Conservation (phyloP, 1,140 invertebrate genomes). For the Teleopsis dalmanni region DNA sequence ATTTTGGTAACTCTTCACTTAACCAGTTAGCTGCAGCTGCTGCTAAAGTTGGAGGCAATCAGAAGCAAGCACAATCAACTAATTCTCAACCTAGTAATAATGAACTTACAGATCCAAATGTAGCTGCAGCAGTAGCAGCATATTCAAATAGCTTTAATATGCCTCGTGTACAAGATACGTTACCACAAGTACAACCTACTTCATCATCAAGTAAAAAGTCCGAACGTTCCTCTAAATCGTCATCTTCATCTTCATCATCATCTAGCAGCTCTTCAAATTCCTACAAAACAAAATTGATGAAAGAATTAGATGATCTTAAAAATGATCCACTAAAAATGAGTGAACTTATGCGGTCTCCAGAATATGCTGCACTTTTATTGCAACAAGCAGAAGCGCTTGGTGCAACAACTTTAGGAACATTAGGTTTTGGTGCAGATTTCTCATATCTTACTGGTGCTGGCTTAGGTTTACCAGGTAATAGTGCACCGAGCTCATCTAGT, state of each 20-base stretch:
- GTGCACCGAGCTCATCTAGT: conserved; percentile 8
- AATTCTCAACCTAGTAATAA: conserved; percentile 2
- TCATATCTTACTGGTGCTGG: conserved; percentile 30
- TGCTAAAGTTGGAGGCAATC: conserved; percentile 34
- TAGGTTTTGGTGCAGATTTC: conserved; percentile 37
- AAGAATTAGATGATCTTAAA: conserved; percentile 40
- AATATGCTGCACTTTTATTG: conserved; percentile 37
- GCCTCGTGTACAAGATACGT: conserved; percentile 16
- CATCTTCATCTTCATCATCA: conserved; percentile 31
- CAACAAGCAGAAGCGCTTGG: conserved; percentile 42
- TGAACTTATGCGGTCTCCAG: conserved; percentile 38
- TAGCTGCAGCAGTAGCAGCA: conserved; percentile 34
- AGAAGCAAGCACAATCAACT: conserved; percentile 20
- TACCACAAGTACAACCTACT: neutral
- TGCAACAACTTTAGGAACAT: conserved; percentile 37
- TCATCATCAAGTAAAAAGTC: conserved; percentile 22
- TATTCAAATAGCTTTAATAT: conserved; percentile 39
- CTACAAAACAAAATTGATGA: conserved; percentile 42
- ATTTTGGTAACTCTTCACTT: conserved; percentile 36
- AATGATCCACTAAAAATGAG: conserved; percentile 42
- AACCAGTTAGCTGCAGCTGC: conserved; percentile 38
- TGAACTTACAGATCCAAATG: conserved; percentile 31
- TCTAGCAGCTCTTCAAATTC: conserved; percentile 35
- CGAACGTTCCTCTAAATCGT: conserved; percentile 26
- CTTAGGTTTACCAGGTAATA: conserved; percentile 12